These are phyloP conservation scores for Megaceryle alcyon DNA, from an alignment of 2,797 vertebrate species.

Conservation along the genomic window DNA sequence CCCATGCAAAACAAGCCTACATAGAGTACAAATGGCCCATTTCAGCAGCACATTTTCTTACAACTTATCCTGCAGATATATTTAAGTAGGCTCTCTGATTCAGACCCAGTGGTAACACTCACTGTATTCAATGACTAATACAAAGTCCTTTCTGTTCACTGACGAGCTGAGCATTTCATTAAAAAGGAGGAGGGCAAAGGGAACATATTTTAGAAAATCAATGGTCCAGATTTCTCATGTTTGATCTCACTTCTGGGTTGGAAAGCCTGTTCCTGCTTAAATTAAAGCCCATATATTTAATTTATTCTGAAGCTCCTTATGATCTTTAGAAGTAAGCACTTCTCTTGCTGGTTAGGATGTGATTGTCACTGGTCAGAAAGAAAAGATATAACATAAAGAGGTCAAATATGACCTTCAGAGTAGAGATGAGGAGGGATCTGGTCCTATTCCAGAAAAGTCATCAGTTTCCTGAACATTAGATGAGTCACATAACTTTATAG, in stretches of 20 bases:
- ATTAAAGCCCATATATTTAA: background rate
- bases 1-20: background rate
- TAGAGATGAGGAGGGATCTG: background rate
- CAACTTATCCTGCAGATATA: conserved; percentile 24
- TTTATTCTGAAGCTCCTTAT: background rate
- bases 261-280: background rate
- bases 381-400: background rate
- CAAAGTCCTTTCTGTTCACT: conserved; percentile 60
- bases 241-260: conserved; percentile 1
- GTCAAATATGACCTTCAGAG: background rate
- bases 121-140: conserved; percentile 43
- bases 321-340: background rate
- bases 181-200: conserved; percentile 9
- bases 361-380: background rate
- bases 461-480: background rate
- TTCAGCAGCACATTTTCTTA: conserved; percentile 29
- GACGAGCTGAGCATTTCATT: background rate
- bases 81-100: conserved; percentile 32
- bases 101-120: conserved; percentile 33
- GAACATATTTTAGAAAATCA: conserved; percentile 45
- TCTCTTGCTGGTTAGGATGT: background rate
- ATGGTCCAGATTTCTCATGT: background rate
- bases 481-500: background rate
- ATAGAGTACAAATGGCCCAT: background rate
- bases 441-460: background rate